These are phyloP conservation scores for Diplodus puntazzo DNA, from an alignment of 2,797 vertebrate species.

Conservation along the genomic window DNA sequence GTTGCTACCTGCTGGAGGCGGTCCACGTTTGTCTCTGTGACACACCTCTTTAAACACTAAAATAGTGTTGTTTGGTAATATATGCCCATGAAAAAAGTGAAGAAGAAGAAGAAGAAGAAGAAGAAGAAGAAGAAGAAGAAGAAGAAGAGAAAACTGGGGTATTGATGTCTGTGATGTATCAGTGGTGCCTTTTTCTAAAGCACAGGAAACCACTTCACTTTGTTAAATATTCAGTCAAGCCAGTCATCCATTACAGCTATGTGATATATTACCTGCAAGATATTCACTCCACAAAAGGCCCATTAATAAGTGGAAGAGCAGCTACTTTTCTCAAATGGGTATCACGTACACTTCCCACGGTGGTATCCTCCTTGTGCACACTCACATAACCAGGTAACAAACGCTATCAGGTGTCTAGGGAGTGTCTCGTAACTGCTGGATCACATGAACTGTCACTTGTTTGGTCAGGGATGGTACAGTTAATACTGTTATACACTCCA, in stretches of 20 bases:
- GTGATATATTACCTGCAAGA: slow-evolving; percentile 66
- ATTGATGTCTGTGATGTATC: slow-evolving; percentile 17
- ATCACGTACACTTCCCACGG: slow-evolving; percentile 69
- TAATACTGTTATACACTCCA: not conserved
- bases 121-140: not conserved
- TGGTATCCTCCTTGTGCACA: slow-evolving; percentile 32
- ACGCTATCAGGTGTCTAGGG: slow-evolving; percentile 63
- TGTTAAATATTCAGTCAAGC: slow-evolving; percentile 52
- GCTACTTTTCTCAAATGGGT: slow-evolving; percentile 50
- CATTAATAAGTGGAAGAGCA: slow-evolving; percentile 63
- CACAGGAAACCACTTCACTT: slow-evolving; percentile 46
- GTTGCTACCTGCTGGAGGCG: slow-evolving; percentile 25
- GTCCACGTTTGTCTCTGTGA: not conserved
- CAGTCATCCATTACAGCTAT: slow-evolving; percentile 50
- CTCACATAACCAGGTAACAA: slow-evolving; percentile 38
- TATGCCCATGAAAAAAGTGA: not conserved
- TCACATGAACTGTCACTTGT: slow-evolving; percentile 50
- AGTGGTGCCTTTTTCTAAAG: slow-evolving; percentile 18
- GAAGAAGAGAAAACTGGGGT: slow-evolving; percentile 7
- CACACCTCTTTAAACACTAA: not conserved
- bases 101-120: too few species aligned
- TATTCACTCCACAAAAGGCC: slow-evolving; percentile 63
- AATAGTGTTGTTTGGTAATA: not conserved
- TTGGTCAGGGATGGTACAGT: slow-evolving; percentile 2
- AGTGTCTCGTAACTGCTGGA: slow-evolving; percentile 49